A percentile compares a stretch with the other conserved stretches of the same genome.
These are phyloP conservation scores for Drosophila punjabiensis DNA, from an alignment of 1,140 invertebrate genomes.

Conservation along the genomic window DNA sequence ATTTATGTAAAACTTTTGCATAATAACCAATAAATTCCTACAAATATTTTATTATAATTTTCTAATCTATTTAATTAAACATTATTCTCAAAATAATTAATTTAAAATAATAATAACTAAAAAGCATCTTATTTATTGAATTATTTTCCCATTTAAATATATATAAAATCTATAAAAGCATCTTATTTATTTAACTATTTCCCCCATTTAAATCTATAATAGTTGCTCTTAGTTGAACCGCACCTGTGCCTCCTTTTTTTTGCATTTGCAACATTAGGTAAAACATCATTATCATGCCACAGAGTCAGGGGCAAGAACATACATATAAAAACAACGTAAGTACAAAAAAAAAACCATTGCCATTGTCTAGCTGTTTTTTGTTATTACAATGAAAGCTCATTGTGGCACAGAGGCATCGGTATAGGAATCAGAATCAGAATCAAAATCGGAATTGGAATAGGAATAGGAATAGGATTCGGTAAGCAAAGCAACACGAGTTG, in stretches of 20 bases:
- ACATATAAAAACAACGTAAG: constrained; percentile 18
- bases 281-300: constrained; percentile 78
- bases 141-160: too few species aligned
- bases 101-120: too few species aligned
- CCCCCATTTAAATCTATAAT: background rate
- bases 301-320: constrained; percentile 52
- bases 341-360: constrained; percentile 39
- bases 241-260: constrained; percentile 16
- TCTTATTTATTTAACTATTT: background rate
- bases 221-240: background rate
- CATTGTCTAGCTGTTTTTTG: constrained; percentile 72
- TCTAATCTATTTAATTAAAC: too few species aligned
- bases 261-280: constrained; percentile 36
- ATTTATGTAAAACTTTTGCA: too few species aligned
- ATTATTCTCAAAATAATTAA: too few species aligned
- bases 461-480: constrained; percentile 6
- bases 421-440: constrained; percentile 40
- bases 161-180: too few species aligned
- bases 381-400: constrained; percentile 81
- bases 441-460: constrained; percentile 19
- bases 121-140: too few species aligned
- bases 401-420: constrained; percentile 54
- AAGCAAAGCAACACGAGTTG: constrained; percentile 36
- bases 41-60: too few species aligned
- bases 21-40: too few species aligned